Percentiles rank a stretch among this genome's conserved stretches.
phyloP scores from a whole-genome alignment of 2,888 invertebrate species.

The Homarus gammarus region DNA sequence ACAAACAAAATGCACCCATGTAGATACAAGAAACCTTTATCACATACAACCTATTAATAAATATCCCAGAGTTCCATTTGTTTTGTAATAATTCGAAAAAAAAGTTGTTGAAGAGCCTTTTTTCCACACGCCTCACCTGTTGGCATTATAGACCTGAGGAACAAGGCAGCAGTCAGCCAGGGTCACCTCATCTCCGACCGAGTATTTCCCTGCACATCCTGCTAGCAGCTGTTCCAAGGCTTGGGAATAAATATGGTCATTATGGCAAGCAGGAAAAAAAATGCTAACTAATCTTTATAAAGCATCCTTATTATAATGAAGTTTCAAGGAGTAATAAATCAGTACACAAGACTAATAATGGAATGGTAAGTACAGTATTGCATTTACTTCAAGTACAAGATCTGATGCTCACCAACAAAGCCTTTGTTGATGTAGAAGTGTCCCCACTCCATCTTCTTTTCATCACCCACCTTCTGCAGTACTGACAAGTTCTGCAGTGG shows the following conservation, averaged over 20 bases:
- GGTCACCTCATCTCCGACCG: slow-evolving; percentile 95
- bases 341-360: too few species aligned
- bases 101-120: neutral
- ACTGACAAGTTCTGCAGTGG: slow-evolving; percentile 96
- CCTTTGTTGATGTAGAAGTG: slow-evolving; percentile 95
- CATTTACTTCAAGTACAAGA: too few species aligned
- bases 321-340: too few species aligned
- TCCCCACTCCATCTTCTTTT: slow-evolving; percentile 93
- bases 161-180: slow-evolving; percentile 96
- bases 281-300: neutral
- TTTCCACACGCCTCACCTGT: slow-evolving; percentile 83
- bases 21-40: too few species aligned
- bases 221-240: slow-evolving; percentile 93
- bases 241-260: slow-evolving; percentile 1
- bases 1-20: too few species aligned
- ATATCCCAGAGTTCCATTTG: too few species aligned
- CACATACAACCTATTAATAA: too few species aligned
- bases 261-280: neutral
- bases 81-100: neutral
- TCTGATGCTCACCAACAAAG: slow-evolving; percentile 82
- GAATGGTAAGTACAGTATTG: too few species aligned
- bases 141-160: slow-evolving; percentile 96
- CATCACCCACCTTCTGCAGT: slow-evolving; percentile 84
- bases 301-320: too few species aligned
- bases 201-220: slow-evolving; percentile 92